These are phyloP conservation scores for Rhabdomys dilectus DNA, from an alignment of 2,113 vertebrate genomes.

Conservation along the genomic window DNA sequence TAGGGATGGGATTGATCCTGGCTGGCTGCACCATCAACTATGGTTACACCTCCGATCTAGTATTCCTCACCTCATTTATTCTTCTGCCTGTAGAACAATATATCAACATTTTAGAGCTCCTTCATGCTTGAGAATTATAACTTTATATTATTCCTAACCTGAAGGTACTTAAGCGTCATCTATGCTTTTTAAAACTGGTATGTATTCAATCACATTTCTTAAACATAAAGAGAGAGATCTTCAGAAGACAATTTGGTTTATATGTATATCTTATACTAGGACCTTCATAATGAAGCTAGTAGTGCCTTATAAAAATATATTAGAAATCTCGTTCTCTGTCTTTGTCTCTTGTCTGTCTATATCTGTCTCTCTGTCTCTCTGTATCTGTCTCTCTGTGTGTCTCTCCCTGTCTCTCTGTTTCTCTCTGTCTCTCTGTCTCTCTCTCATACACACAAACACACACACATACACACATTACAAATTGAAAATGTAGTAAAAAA, in stretches of 20 bases:
- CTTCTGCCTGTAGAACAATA: background rate
- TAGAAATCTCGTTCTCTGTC: background rate
- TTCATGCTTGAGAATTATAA: background rate
- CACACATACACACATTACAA: background rate
- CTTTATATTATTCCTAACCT: background rate
- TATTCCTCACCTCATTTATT: background rate
- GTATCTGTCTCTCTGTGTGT: too few relatives aligned
- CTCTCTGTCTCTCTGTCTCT: too few relatives aligned
- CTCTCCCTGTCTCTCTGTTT: too few relatives aligned
- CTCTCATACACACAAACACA: background rate
- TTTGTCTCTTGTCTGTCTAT: background rate
- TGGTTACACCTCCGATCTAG: background rate
- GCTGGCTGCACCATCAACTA: background rate
- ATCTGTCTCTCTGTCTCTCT: background rate
- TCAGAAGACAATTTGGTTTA: background rate
- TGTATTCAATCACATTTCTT: background rate
- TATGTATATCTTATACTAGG: background rate
- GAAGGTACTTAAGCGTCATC: background rate
- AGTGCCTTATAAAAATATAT: background rate
- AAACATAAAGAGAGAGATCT: background rate
- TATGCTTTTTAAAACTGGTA: background rate
- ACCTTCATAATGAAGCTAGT: background rate
- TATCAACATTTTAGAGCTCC: background rate
- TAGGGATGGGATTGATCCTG: background rate
- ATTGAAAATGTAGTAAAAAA: background rate